Percentiles rank a stretch among this genome's conserved stretches.
Conservation (phyloP, 2,113 vertebrate species). For the Regulus satrapa region DNA sequence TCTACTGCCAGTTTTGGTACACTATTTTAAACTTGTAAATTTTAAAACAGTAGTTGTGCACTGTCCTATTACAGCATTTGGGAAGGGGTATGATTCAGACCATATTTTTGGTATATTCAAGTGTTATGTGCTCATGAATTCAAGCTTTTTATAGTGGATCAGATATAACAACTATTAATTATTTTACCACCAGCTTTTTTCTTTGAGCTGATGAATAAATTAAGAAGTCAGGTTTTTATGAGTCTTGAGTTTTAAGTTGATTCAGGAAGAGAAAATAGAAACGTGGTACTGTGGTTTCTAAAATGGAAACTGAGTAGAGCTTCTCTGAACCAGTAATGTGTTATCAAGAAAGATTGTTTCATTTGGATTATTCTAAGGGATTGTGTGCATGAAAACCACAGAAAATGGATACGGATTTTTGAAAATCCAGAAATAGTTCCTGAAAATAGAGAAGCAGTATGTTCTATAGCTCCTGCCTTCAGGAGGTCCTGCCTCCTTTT, state of each 20-base stretch:
- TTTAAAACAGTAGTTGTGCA: neutral
- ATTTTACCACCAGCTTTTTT: conserved; percentile 48
- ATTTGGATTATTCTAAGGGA: neutral
- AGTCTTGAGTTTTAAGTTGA: conserved; percentile 26
- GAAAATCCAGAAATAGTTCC: neutral
- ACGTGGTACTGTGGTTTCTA: neutral
- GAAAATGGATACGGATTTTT: neutral
- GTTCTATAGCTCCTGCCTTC: neutral
- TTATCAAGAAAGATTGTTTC: neutral
- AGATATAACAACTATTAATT: conserved; percentile 60
- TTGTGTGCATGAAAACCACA: neutral
- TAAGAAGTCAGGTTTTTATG: conserved; percentile 39
- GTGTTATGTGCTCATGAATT: conserved; percentile 9
- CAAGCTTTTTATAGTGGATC: conserved; percentile 44
- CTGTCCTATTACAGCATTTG: neutral
- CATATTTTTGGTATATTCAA: conserved; percentile 18
- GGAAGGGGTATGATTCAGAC: neutral
- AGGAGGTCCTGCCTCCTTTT: too few species aligned
- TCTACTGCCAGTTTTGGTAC: neutral
- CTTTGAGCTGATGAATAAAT: conserved; percentile 57
- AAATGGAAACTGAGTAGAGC: neutral
- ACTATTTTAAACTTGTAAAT: neutral
- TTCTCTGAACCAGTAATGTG: neutral
- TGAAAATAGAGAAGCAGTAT: neutral
- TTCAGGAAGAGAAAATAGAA: neutral